Evolutionary conservation across 2,888 invertebrate species (phyloP).

Genomic region (Sialis fuliginosa): DNA sequence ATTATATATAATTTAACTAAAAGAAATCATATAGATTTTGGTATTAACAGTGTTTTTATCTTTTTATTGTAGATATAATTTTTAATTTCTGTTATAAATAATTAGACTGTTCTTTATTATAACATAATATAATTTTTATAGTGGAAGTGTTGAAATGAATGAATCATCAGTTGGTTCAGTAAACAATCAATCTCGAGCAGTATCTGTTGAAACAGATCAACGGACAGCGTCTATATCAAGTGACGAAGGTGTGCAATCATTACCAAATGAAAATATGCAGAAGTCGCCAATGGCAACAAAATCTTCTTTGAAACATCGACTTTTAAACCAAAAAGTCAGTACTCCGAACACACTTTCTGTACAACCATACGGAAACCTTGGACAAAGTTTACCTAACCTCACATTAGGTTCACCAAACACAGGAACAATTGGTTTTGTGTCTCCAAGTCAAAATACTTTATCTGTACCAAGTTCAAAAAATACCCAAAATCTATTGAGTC

Average conservation of each 20-base stretch:
- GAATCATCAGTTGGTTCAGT: constrained; percentile 33
- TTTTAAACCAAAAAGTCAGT: constrained; percentile 21
- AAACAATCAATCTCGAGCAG: constrained; percentile 28
- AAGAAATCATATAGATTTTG: too few relatives aligned
- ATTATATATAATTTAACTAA: too few relatives aligned
- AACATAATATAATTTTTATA: constrained; percentile 17
- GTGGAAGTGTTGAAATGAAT: constrained; percentile 49
- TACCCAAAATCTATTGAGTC: constrained; percentile 29
- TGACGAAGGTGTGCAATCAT: constrained; percentile 35
- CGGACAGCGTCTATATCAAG: constrained; percentile 46
- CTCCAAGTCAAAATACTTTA: constrained; percentile 30
- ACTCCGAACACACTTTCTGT: constrained; percentile 60
- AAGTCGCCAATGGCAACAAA: constrained; percentile 26
- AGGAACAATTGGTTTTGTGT: constrained; percentile 19
- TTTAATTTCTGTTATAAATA: background rate
- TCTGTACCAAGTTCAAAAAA: constrained; percentile 30
- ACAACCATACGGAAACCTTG: constrained; percentile 47
- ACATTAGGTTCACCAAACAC: constrained; percentile 27
- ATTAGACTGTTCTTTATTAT: background rate
- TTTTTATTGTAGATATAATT: too few relatives aligned
- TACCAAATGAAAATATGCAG: constrained; percentile 25
- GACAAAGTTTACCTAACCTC: constrained; percentile 69
- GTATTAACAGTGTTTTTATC: too few relatives aligned
- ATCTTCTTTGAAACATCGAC: constrained; percentile 22
- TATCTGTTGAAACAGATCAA: constrained; percentile 41